phyloP scores from a whole-genome alignment of 1,140 invertebrate species.

The Lerema accius region DNA sequence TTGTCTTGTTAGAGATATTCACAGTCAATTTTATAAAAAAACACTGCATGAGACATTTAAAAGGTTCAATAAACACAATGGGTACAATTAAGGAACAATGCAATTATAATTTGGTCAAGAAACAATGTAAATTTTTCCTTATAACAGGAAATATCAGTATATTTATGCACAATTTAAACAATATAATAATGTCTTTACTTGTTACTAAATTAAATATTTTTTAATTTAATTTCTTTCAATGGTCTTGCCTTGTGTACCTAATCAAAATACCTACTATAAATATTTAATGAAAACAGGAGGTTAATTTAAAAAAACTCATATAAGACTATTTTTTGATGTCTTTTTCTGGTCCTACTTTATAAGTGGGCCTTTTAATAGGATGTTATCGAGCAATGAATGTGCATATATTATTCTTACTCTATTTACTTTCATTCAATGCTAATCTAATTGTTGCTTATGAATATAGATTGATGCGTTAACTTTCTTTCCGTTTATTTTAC shows the following conservation, averaged over 20 bases:
- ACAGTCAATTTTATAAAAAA: slow-evolving; percentile 11
- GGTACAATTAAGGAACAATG: neutral
- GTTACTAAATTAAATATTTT: too few relatives aligned
- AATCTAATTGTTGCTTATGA: neutral
- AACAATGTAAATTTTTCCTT: neutral
- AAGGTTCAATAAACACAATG: neutral
- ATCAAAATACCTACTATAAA: too few relatives aligned
- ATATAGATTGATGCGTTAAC: neutral
- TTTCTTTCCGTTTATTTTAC: neutral
- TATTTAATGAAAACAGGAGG: too few relatives aligned
- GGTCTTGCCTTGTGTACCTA: too few relatives aligned
- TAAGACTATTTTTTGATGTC: neutral
- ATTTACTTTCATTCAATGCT: neutral
- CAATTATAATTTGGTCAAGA: neutral
- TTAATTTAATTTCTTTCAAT: too few relatives aligned
- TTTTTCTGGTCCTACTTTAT: neutral
- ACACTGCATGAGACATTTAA: slow-evolving; percentile 10
- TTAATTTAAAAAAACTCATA: too few relatives aligned
- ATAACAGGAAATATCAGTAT: too few relatives aligned
- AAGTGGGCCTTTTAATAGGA: slow-evolving; percentile 10
- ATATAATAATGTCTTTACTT: too few relatives aligned
- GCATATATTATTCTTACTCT: slow-evolving; percentile 15
- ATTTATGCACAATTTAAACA: too few relatives aligned
- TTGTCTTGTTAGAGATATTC: slow-evolving; percentile 9
- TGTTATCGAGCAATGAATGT: slow-evolving; percentile 3